phyloP scores from a whole-genome alignment of 1,140 invertebrate genomes.

The Riptortus pedestris region DNA sequence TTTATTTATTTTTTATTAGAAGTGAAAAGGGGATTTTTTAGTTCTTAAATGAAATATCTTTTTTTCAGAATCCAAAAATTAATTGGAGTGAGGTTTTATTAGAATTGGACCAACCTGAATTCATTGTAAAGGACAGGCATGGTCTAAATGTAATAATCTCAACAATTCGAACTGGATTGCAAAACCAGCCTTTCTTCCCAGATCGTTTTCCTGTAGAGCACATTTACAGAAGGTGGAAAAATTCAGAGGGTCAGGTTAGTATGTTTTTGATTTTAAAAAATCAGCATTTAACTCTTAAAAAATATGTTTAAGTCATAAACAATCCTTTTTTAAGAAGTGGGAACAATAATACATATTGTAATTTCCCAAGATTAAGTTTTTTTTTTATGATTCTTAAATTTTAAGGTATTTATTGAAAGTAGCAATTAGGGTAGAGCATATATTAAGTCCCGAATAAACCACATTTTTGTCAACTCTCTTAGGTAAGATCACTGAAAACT shows the following conservation, averaged over 20 bases:
- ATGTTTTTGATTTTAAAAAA: background rate
- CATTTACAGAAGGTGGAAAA: constrained; percentile 83
- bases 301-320: background rate
- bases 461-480: too few species aligned
- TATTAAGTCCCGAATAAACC: too few species aligned
- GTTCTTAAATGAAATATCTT: too few species aligned
- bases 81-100: constrained; percentile 86
- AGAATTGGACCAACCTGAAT: constrained; percentile 82
- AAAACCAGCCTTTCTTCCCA: constrained; percentile 55
- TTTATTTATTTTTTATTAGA: too few species aligned
- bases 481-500: too few species aligned
- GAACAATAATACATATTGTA: constrained; percentile 14
- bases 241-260: constrained; percentile 66
- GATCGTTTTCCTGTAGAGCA: constrained; percentile 80
- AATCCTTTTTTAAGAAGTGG: too few species aligned
- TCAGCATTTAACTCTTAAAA: constrained; percentile 8
- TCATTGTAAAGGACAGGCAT: constrained; percentile 74
- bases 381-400: too few species aligned
- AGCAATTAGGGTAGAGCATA: too few species aligned
- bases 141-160: constrained; percentile 71
- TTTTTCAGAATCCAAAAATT: constrained; percentile 52
- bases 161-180: constrained; percentile 61
- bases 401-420: too few species aligned
- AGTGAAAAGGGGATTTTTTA: too few species aligned
- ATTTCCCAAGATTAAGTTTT: background rate